These are phyloP conservation scores for Peromyscus melanophrys DNA, from an alignment of 2,797 vertebrate genomes.

Conservation along the genomic window DNA sequence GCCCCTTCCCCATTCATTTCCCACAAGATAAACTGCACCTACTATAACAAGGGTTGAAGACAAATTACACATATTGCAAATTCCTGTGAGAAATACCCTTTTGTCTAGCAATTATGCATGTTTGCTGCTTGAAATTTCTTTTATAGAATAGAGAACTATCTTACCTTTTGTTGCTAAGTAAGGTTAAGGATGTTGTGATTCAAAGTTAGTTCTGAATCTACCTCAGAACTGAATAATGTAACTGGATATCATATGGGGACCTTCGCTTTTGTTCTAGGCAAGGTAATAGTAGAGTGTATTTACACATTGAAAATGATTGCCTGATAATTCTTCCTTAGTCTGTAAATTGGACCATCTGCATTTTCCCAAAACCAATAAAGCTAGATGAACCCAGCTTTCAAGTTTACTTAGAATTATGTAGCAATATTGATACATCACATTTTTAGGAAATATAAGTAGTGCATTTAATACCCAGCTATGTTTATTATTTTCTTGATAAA, in stretches of 20 bases:
- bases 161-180: constrained; percentile 7
- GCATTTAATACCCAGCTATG: not conserved
- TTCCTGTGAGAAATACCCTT: constrained; percentile 57
- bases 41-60: constrained; percentile 49
- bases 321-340: not conserved
- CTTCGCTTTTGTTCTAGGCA: constrained; percentile 9
- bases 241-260: constrained; percentile 3
- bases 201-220: not conserved
- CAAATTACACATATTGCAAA: constrained; percentile 57
- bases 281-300: constrained; percentile 29
- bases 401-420: not conserved
- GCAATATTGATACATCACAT: not conserved
- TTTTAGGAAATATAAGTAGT: not conserved
- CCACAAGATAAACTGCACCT: constrained; percentile 62
- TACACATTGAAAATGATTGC: constrained; percentile 1
- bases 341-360: not conserved
- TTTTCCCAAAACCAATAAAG: not conserved
- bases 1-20: constrained; percentile 55
- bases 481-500: not conserved
- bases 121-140: constrained; percentile 60
- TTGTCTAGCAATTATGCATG: not conserved
- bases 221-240: constrained; percentile 17
- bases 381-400: not conserved
- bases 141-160: not conserved
- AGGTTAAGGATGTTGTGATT: constrained; percentile 31